phyloP scores from a whole-genome alignment of 2,797 vertebrate genomes.

The Lutjanus campechanus region DNA sequence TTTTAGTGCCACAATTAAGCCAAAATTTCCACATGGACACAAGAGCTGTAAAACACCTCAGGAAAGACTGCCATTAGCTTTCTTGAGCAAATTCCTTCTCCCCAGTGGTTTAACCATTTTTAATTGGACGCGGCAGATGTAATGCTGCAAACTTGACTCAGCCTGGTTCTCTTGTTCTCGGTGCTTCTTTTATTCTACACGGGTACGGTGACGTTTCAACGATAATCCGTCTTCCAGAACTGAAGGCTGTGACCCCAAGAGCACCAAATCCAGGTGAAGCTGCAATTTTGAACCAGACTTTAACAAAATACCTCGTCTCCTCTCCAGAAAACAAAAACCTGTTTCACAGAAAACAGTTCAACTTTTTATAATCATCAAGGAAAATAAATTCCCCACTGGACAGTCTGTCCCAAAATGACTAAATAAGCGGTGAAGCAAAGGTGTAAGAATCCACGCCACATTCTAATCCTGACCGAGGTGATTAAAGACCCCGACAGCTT shows the following conservation, averaged over 20 bases:
- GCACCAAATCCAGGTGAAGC: no score
- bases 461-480: background rate
- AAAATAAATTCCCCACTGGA: background rate
- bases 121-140: no score
- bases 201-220: no score
- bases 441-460: background rate
- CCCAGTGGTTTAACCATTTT: no score
- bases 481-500: background rate
- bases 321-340: background rate
- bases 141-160: no score
- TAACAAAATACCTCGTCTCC: background rate
- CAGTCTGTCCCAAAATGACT: no score
- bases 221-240: no score
- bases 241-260: no score
- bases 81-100: no score
- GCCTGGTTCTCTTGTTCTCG: no score
- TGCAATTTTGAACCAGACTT: background rate
- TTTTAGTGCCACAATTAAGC: background rate
- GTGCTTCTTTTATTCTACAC: no score
- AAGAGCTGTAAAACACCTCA: background rate
- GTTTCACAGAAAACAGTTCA: background rate
- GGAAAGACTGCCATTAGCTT: background rate
- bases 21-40: background rate
- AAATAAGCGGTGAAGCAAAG: background rate
- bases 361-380: background rate